A percentile compares a stretch with the other conserved stretches of the same genome.
These are phyloP conservation scores for Dione juno DNA, from an alignment of 2,888 invertebrate species.

Conservation along the genomic window DNA sequence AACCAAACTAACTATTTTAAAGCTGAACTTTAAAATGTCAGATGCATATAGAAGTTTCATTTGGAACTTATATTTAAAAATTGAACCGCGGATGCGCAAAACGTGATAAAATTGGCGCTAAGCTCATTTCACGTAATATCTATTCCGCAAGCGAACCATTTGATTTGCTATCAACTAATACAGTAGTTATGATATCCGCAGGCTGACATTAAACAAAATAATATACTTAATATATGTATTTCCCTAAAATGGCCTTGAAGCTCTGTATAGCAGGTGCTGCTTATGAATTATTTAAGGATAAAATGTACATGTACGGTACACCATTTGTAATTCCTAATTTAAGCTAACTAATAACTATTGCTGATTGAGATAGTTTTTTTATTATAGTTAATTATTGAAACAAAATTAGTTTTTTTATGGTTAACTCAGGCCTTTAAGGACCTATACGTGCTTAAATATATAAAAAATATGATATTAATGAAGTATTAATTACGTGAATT, in stretches of 20 bases:
- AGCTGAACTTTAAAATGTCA: background rate
- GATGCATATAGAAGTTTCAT: background rate
- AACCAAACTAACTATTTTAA: background rate
- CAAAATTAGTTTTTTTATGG: too few species aligned
- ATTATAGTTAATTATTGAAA: too few species aligned
- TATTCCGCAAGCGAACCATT: slow-evolving; percentile 57
- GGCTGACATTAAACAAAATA: slow-evolving; percentile 16
- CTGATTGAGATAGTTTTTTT: slow-evolving; percentile 6
- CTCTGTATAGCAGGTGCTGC: slow-evolving; percentile 26
- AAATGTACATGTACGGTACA: background rate
- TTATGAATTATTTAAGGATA: slow-evolving; percentile 22
- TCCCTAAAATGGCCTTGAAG: slow-evolving; percentile 27
- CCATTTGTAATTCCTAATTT: slow-evolving; percentile 5
- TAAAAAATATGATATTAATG: too few species aligned
- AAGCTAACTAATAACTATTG: background rate
- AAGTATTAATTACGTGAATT: too few species aligned
- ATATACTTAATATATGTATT: slow-evolving; percentile 15
- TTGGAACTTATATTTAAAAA: slow-evolving; percentile 1
- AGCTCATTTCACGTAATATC: slow-evolving; percentile 62
- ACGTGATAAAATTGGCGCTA: slow-evolving; percentile 56
- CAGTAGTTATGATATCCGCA: slow-evolving; percentile 52
- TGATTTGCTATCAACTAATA: slow-evolving; percentile 68
- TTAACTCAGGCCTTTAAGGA: too few species aligned
- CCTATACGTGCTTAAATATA: too few species aligned
- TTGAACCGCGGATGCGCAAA: slow-evolving; percentile 56